Conservation (phyloP, 2,888 invertebrate species). For the Hydropsyche betteni region DNA sequence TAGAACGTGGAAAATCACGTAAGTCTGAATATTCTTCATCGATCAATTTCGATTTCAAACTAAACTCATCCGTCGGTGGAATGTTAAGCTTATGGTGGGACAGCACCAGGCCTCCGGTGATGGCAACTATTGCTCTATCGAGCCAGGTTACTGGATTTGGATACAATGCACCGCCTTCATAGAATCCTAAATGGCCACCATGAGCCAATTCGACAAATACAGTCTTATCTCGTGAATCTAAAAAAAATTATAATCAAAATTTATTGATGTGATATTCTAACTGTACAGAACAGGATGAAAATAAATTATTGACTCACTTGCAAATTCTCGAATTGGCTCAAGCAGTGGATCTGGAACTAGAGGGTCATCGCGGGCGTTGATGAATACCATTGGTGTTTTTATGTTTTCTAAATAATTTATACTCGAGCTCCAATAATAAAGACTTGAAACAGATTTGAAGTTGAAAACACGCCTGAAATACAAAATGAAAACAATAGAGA, state of each 20-base stretch:
- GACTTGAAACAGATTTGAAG: constrained; percentile 78
- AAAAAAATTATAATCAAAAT: constrained; percentile 52
- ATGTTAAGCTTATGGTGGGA: constrained; percentile 60
- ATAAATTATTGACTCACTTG: constrained; percentile 69
- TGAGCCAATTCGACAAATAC: constrained; percentile 86
- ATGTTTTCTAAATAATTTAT: constrained; percentile 82
- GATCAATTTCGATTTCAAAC: constrained; percentile 33
- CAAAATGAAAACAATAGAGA: neutral
- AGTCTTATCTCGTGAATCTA: constrained; percentile 73
- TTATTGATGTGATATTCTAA: neutral
- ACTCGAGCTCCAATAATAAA: constrained; percentile 88
- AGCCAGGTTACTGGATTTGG: constrained; percentile 94
- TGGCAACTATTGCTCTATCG: constrained; percentile 85
- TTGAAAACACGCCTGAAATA: constrained; percentile 76
- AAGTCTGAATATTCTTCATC: constrained; percentile 46
- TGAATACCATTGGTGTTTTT: constrained; percentile 86
- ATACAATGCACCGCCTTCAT: constrained; percentile 87
- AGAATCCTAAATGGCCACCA: constrained; percentile 95
- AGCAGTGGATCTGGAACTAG: constrained; percentile 83
- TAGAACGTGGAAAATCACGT: constrained; percentile 40
- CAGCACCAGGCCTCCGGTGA: constrained; percentile 78
- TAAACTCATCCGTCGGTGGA: constrained; percentile 35
- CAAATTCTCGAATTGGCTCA: constrained; percentile 76
- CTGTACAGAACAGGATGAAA: neutral
- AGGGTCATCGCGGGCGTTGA: constrained; percentile 93